Conservation (phyloP, 2,113 vertebrate genomes). For the Orientallactaga bullata region DNA sequence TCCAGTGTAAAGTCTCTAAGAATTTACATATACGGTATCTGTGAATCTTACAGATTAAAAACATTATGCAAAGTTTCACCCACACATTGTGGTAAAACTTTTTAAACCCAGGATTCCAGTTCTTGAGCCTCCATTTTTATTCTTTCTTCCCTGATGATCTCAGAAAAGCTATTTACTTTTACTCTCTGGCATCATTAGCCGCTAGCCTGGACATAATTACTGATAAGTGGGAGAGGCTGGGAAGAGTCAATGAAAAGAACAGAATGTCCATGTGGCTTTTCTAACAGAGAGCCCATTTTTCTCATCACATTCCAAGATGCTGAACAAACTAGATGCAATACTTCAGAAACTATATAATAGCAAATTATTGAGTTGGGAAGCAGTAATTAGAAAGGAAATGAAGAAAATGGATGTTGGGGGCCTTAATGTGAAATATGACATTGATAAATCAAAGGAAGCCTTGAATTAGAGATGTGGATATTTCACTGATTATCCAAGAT, state of each 20-base stretch:
- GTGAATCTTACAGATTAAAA: not conserved
- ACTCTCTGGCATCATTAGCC: not conserved
- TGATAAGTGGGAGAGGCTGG: not conserved
- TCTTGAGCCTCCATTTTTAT: not conserved
- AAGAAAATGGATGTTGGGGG: constrained; percentile 84
- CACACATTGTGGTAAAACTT: not conserved
- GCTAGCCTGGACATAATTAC: not conserved
- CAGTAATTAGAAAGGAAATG: constrained; percentile 88
- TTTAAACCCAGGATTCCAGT: not conserved
- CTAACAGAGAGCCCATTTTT: constrained; percentile 58
- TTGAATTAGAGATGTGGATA: constrained; percentile 84
- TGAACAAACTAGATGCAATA: constrained; percentile 85
- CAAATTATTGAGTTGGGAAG: constrained; percentile 82
- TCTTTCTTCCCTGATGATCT: not conserved
- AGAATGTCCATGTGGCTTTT: constrained; percentile 17
- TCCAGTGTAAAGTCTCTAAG: not conserved
- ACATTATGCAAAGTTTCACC: not conserved
- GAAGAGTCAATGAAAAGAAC: constrained; percentile 34
- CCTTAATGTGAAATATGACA: constrained; percentile 86
- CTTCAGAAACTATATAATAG: constrained; percentile 77
- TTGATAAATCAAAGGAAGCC: constrained; percentile 88
- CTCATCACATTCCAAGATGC: constrained; percentile 67
- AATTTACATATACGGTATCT: not conserved
- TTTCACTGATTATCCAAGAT: constrained; percentile 83
- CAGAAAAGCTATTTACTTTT: constrained; percentile 13